A percentile compares a stretch with the other conserved stretches of the same genome.
phyloP scores from a whole-genome alignment of 2,113 vertebrate species.

The Poecile atricapillus region DNA sequence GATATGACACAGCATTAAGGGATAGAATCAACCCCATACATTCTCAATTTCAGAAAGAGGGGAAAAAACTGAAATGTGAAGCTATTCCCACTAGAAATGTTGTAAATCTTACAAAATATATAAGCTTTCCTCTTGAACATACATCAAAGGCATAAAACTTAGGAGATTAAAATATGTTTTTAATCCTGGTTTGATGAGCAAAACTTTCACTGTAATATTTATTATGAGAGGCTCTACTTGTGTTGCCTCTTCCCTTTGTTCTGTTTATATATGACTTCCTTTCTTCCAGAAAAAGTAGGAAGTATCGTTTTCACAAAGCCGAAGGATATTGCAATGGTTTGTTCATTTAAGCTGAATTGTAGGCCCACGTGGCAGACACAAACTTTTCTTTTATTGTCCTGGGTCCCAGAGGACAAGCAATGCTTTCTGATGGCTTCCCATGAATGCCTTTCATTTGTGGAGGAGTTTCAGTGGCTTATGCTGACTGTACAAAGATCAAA shows the following conservation, averaged over 20 bases:
- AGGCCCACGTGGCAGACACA: constrained; percentile 44
- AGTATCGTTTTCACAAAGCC: constrained; percentile 63
- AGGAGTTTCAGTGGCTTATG: constrained; percentile 49
- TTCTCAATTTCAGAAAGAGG: constrained; percentile 40
- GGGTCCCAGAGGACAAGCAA: constrained; percentile 18
- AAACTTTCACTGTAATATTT: constrained; percentile 70
- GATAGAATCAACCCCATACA: not conserved
- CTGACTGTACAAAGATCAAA: constrained; percentile 64
- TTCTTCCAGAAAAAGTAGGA: constrained; percentile 65
- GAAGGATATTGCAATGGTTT: constrained; percentile 35
- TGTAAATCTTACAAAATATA: constrained; percentile 66
- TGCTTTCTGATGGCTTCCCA: constrained; percentile 53
- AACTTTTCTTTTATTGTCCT: constrained; percentile 60
- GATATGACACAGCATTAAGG: constrained; percentile 18
- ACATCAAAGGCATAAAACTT: constrained; percentile 73
- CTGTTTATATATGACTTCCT: constrained; percentile 71
- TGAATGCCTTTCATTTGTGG: constrained; percentile 59
- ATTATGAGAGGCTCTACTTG: constrained; percentile 72
- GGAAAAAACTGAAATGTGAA: constrained; percentile 8
- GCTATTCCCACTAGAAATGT: constrained; percentile 55
- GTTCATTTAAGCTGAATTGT: constrained; percentile 57
- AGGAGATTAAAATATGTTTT: constrained; percentile 75
- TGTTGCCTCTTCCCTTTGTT: constrained; percentile 78
- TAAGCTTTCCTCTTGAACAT: constrained; percentile 66
- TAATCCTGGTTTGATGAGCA: constrained; percentile 76